Percentiles rank a stretch among this genome's conserved stretches.
phyloP scores from a whole-genome alignment of 2,888 invertebrate species.

The Diploptera punctata region DNA sequence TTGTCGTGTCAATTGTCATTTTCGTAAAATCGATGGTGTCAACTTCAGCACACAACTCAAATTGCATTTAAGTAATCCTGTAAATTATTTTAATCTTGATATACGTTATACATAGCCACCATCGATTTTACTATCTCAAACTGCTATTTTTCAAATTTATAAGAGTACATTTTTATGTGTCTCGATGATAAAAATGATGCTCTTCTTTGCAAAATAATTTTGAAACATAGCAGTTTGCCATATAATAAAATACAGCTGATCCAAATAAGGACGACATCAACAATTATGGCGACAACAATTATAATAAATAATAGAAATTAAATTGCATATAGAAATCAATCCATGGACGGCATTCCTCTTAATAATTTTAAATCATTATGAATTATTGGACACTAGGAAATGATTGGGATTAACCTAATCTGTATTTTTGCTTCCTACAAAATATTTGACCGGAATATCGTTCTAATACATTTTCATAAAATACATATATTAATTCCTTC shows the following conservation, averaged over 20 bases:
- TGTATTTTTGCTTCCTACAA: too few relatives aligned
- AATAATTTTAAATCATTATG: not conserved
- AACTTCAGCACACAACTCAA: too few relatives aligned
- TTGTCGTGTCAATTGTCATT: conserved; percentile 18
- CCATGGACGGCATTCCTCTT: conserved; percentile 31
- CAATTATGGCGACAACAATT: conserved; percentile 36
- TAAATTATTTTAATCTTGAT: too few relatives aligned
- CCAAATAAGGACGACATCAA: conserved; percentile 35
- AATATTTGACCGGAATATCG: too few relatives aligned
- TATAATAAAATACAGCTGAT: conserved; percentile 29
- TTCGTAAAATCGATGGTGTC: not conserved
- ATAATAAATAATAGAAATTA: conserved; percentile 32
- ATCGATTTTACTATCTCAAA: not conserved
- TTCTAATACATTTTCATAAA: too few relatives aligned
- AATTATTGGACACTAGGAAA: too few relatives aligned
- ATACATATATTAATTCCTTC: too few relatives aligned
- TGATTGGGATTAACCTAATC: too few relatives aligned
- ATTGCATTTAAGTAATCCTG: too few relatives aligned
- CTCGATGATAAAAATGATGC: too few relatives aligned
- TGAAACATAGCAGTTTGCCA: not conserved
- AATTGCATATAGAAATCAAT: conserved; percentile 31
- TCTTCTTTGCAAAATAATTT: not conserved
- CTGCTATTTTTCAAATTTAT: not conserved
- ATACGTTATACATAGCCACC: not conserved
- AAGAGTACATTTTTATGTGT: not conserved